phyloP scores from a whole-genome alignment of 2,888 invertebrate species.

The Monopis laevigella region DNA sequence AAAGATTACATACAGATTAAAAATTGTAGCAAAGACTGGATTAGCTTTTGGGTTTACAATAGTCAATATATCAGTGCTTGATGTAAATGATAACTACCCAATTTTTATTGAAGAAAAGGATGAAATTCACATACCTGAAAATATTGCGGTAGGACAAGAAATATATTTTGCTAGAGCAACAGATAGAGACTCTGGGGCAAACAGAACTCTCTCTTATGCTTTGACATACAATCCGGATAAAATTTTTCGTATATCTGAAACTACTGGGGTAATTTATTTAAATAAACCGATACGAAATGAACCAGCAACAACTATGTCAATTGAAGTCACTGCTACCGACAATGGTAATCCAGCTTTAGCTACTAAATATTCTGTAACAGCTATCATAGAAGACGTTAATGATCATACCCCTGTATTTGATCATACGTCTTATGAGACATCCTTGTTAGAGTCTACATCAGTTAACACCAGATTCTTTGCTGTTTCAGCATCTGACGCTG shows the following conservation, averaged over 20 bases:
- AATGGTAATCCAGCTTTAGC: conserved; percentile 79
- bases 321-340: conserved; percentile 89
- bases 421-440: conserved; percentile 91
- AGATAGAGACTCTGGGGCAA: conserved; percentile 90
- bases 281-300: conserved; percentile 81
- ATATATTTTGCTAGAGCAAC: conserved; percentile 87
- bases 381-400: conserved; percentile 88
- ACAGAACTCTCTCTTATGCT: conserved; percentile 84
- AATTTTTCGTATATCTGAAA: conserved; percentile 84
- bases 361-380: conserved; percentile 76
- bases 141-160: conserved; percentile 93
- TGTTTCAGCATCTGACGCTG: conserved; percentile 88
- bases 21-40: conserved; percentile 81
- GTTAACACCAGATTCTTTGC: conserved; percentile 93
- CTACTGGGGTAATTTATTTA: conserved; percentile 89
- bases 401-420: conserved; percentile 96
- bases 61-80: conserved; percentile 83
- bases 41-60: conserved; percentile 79
- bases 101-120: conserved; percentile 81
- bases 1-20: conserved; percentile 78
- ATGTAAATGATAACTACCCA: conserved; percentile 93
- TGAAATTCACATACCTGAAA: conserved; percentile 83
- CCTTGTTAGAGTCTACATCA: conserved; percentile 87
- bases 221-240: conserved; percentile 82
- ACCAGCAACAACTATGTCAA: conserved; percentile 74